phyloP scores from a whole-genome alignment of 2,888 invertebrate species.

The Ectropis crepuscularia region DNA sequence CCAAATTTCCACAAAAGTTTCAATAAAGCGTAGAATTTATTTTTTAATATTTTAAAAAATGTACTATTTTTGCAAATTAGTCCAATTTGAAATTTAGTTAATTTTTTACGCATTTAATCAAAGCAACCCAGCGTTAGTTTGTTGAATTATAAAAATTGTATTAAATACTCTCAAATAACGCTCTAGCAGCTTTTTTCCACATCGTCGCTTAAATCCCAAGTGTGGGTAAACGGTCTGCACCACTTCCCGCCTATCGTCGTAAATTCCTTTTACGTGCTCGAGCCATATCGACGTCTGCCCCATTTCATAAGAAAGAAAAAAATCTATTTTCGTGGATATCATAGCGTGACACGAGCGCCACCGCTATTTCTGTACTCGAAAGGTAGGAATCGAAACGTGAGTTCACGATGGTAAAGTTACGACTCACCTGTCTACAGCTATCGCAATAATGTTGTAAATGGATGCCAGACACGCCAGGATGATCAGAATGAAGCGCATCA shows the following conservation, averaged over 20 bases:
- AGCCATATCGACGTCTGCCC: conserved; percentile 8
- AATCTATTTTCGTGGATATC: conserved; percentile 29
- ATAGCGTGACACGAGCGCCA: conserved; percentile 45
- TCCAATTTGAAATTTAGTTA: too few relatives aligned
- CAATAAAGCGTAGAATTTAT: too few relatives aligned
- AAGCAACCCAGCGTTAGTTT: too few relatives aligned
- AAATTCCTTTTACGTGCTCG: conserved; percentile 15
- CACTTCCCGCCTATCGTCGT: conserved; percentile 5
- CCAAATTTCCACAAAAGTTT: too few relatives aligned
- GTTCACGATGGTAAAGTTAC: conserved; percentile 34
- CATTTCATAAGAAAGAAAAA: conserved; percentile 19
- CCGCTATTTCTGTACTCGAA: conserved; percentile 40
- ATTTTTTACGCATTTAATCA: too few relatives aligned
- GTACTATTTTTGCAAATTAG: too few relatives aligned
- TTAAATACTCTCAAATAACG: too few relatives aligned
- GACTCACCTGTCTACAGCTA: conserved; percentile 89
- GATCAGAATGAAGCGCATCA: conserved; percentile 89
- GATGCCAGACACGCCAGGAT: conserved; percentile 91
- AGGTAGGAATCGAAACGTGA: conserved; percentile 34
- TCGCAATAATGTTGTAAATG: conserved; percentile 90
- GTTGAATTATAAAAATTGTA: too few relatives aligned
- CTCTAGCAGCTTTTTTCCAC: background rate
- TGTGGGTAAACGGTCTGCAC: conserved; percentile 2
- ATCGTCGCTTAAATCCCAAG: conserved; percentile 6
- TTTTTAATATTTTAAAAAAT: too few relatives aligned